Evolutionary conservation across 2,113 vertebrate species (phyloP).

Genomic region (Oncorhynchus clarkii): DNA sequence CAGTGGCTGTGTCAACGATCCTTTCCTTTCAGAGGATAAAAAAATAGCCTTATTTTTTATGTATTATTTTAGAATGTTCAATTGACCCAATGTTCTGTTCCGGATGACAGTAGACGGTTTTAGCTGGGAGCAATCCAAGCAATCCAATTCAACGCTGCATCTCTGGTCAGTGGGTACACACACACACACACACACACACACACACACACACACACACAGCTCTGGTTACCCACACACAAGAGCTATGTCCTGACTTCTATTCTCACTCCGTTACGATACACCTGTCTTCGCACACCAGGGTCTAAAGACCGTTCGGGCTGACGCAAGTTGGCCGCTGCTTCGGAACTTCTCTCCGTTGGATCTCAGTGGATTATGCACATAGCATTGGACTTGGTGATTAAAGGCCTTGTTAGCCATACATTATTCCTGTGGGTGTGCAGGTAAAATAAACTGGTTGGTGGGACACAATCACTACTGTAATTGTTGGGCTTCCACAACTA

Average conservation of each 20-base stretch:
- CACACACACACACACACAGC: conserved; percentile 14
- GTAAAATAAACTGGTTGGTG: background rate
- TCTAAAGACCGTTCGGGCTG: conserved; percentile 17
- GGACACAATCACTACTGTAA: background rate
- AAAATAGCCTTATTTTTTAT: too few relatives aligned
- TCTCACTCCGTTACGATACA: conserved; percentile 59
- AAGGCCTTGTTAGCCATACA: conserved; percentile 8
- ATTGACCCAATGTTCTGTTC: too few relatives aligned
- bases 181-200: background rate
- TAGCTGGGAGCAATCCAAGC: too few relatives aligned
- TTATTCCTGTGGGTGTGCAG: background rate
- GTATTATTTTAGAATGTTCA: too few relatives aligned
- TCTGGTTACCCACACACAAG: conserved; percentile 43
- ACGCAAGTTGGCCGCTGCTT: conserved; percentile 46
- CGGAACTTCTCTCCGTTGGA: conserved; percentile 47
- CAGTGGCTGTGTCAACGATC: background rate
- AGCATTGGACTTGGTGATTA: conserved; percentile 16
- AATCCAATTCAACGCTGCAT: too few relatives aligned
- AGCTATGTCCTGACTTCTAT: conserved; percentile 33
- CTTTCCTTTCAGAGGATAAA: background rate
- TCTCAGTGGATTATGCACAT: conserved; percentile 16
- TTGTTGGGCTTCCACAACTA: background rate
- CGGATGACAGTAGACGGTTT: too few relatives aligned
- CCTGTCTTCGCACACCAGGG: conserved; percentile 55
- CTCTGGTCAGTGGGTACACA: too few relatives aligned